Conservation (phyloP, 2,888 invertebrate genomes). For the Sarcophaga rosellei region DNA sequence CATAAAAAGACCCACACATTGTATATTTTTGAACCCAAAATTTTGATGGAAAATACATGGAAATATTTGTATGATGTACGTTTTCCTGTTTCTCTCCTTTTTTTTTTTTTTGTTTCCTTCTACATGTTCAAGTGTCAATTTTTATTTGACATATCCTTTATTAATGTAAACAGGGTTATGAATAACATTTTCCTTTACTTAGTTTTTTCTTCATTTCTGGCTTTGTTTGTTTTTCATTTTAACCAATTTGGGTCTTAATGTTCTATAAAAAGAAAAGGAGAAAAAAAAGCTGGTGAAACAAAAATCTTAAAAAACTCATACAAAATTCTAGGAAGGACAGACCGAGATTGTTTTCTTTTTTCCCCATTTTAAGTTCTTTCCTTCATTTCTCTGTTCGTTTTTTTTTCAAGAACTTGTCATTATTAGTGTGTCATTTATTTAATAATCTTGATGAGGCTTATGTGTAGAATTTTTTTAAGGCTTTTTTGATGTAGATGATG, state of each 20-base stretch:
- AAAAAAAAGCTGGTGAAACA: constrained; percentile 13
- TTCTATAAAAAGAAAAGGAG: neutral
- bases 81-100: neutral
- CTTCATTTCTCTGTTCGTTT: neutral
- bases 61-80: neutral
- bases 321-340: constrained; percentile 54
- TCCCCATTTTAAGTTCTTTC: no score
- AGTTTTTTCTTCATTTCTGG: neutral
- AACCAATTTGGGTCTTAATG: neutral
- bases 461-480: neutral
- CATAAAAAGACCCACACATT: no score
- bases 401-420: constrained; percentile 1
- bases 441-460: constrained; percentile 38
- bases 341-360: neutral
- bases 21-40: no score
- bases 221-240: neutral
- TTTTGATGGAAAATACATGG: neutral
- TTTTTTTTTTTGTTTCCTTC: neutral
- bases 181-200: constrained; percentile 47
- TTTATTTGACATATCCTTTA: constrained; percentile 62
- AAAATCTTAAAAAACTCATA: constrained; percentile 47
- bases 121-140: constrained; percentile 60
- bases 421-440: constrained; percentile 44
- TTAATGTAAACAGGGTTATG: constrained; percentile 50
- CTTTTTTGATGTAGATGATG: neutral